Percentiles rank a stretch among this genome's conserved stretches.
These are phyloP conservation scores for Ctenochaetus hawaiiensis DNA, from an alignment of 2,797 vertebrate species.

Conservation along the genomic window DNA sequence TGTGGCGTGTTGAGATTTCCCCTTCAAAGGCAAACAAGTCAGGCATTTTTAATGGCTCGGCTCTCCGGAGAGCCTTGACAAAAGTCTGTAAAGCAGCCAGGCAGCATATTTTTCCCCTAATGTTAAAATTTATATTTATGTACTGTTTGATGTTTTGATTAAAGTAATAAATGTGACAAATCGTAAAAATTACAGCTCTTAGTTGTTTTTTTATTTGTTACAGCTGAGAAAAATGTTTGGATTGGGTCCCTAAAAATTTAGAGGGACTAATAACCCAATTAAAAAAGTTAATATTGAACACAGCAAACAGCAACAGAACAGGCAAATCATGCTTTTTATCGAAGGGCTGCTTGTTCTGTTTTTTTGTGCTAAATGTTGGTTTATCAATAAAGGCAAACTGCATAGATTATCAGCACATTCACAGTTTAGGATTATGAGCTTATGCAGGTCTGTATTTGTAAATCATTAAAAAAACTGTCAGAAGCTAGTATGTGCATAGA, in stretches of 20 bases:
- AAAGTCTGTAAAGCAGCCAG: constrained; percentile 6
- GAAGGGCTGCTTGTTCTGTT: too few relatives aligned
- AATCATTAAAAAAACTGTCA: too few relatives aligned
- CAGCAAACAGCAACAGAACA: not conserved
- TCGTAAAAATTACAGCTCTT: constrained; percentile 1
- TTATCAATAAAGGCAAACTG: too few relatives aligned
- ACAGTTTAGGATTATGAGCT: too few relatives aligned
- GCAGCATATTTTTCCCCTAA: not conserved
- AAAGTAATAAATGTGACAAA: constrained; percentile 38
- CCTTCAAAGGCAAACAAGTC: constrained; percentile 10
- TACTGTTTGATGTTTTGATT: constrained; percentile 13
- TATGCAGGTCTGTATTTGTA: too few relatives aligned
- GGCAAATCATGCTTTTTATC: too few relatives aligned
- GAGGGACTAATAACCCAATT: not conserved
- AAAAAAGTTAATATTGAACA: not conserved
- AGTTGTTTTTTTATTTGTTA: constrained; percentile 10
- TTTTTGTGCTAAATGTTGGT: too few relatives aligned
- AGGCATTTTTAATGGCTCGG: not conserved
- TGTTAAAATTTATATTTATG: constrained; percentile 13
- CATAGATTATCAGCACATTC: too few relatives aligned
- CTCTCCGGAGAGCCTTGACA: constrained; percentile 26
- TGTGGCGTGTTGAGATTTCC: not conserved
- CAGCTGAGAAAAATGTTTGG: constrained; percentile 16
- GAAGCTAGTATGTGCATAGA: too few relatives aligned
- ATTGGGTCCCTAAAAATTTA: not conserved